A percentile compares a stretch with the other conserved stretches of the same genome.
Conservation (phyloP, 1,140 invertebrate genomes). For the Tetramorium parvispinum region DNA sequence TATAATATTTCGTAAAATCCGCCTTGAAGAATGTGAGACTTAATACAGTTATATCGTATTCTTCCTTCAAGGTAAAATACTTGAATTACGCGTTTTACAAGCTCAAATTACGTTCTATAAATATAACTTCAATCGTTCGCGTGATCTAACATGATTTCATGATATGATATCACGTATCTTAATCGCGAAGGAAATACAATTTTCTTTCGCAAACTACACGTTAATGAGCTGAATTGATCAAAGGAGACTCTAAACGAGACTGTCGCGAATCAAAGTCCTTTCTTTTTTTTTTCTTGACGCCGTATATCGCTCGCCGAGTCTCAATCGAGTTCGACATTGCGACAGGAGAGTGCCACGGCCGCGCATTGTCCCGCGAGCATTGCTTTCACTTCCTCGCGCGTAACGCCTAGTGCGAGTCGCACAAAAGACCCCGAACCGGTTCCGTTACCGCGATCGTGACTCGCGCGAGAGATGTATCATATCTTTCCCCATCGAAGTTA, state of each 20-base stretch:
- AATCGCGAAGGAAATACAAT: not conserved
- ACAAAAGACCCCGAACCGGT: slow-evolving; percentile 64
- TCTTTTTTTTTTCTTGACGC: not conserved
- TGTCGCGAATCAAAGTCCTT: slow-evolving; percentile 26
- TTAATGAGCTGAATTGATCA: not conserved
- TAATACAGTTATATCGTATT: not conserved
- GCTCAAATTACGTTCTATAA: not conserved
- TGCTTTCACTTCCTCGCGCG: slow-evolving; percentile 79
- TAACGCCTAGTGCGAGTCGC: slow-evolving; percentile 50
- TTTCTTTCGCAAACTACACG: not conserved
- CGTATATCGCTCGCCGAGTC: not conserved
- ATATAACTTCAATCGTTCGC: not conserved
- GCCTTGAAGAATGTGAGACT: no score
- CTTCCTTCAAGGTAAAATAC: not conserved
- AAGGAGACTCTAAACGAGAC: not conserved
- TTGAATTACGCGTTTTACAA: not conserved
- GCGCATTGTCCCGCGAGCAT: slow-evolving; percentile 75
- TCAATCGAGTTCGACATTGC: slow-evolving; percentile 57
- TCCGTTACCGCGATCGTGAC: slow-evolving; percentile 52
- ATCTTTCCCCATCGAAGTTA: slow-evolving; percentile 33
- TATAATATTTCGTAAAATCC: no score
- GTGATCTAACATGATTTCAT: not conserved
- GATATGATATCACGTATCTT: not conserved
- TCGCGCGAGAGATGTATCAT: slow-evolving; percentile 13
- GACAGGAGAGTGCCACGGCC: slow-evolving; percentile 71